These are phyloP conservation scores for Exocentrus adspersus DNA, from an alignment of 2,888 invertebrate genomes.

Conservation along the genomic window DNA sequence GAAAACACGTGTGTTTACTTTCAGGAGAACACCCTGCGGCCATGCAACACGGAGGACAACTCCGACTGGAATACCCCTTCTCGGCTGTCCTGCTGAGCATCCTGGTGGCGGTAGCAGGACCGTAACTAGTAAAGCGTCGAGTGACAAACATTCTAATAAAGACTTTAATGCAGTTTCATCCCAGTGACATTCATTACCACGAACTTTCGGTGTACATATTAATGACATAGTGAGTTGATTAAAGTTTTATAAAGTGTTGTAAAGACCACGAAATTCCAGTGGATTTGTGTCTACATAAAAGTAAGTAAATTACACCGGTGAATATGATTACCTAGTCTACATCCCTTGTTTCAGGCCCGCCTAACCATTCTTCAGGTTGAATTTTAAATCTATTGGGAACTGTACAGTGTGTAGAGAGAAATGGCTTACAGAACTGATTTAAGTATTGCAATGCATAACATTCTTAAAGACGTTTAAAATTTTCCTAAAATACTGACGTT, in stretches of 20 bases:
- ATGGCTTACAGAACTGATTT: not conserved
- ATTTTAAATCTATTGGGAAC: not conserved
- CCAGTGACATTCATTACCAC: slow-evolving; percentile 24
- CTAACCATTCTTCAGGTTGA: not conserved
- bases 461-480: not conserved
- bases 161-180: slow-evolving; percentile 21
- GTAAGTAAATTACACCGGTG: slow-evolving; percentile 3
- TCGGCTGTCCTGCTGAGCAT: slow-evolving; percentile 77
- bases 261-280: not conserved
- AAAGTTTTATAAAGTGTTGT: slow-evolving; percentile 14
- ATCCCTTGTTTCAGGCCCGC: not conserved
- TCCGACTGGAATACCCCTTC: slow-evolving; percentile 76
- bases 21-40: slow-evolving; percentile 87
- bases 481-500: not conserved
- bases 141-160: slow-evolving; percentile 2
- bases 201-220: slow-evolving; percentile 14
- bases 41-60: slow-evolving; percentile 83
- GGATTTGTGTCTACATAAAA: slow-evolving; percentile 8
- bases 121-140: slow-evolving; percentile 50
- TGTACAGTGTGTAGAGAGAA: not conserved
- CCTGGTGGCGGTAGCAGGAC: slow-evolving; percentile 71
- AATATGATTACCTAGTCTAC: too few species aligned
- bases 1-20: too few species aligned
- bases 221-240: slow-evolving; percentile 14
- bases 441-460: not conserved